Conservation (phyloP, 2,113 vertebrate species). For the Pundamilia nyererei region DNA sequence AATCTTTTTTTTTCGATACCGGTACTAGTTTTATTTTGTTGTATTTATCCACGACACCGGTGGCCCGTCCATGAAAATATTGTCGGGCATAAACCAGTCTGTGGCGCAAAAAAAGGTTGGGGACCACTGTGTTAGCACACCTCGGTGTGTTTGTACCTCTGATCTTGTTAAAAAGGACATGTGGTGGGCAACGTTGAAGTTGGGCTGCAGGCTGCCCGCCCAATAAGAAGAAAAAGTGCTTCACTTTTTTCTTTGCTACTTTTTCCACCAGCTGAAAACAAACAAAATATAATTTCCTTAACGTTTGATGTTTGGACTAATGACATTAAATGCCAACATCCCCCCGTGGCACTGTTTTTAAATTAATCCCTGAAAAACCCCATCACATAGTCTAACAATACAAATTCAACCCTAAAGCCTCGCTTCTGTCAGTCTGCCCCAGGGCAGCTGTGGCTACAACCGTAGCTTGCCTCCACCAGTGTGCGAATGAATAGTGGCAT, state of each 20-base stretch:
- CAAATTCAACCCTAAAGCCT: not conserved
- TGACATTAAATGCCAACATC: not conserved
- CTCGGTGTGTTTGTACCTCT: not conserved
- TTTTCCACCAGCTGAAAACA: not conserved
- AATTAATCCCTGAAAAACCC: not conserved
- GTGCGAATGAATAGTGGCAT: no score
- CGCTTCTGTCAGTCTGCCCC: no score
- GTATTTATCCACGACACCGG: not conserved
- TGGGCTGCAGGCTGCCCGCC: not conserved
- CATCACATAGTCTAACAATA: not conserved
- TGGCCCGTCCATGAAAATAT: not conserved
- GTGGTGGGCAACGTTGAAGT: not conserved
- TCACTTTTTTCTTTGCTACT: not conserved
- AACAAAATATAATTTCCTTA: not conserved
- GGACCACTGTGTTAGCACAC: not conserved
- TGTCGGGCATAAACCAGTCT: not conserved
- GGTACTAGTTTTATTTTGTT: not conserved
- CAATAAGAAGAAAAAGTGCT: not conserved
- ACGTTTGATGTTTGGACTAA: not conserved
- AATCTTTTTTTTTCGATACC: not conserved
- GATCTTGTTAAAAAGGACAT: not conserved
- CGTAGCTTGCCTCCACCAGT: no score
- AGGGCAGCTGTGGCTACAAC: no score
- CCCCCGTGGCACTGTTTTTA: not conserved
- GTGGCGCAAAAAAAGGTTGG: not conserved